Percentiles rank a stretch among this genome's conserved stretches.
Evolutionary conservation across 2,797 vertebrate species (phyloP).

Genomic region (Chelidonichthys spinosus): DNA sequence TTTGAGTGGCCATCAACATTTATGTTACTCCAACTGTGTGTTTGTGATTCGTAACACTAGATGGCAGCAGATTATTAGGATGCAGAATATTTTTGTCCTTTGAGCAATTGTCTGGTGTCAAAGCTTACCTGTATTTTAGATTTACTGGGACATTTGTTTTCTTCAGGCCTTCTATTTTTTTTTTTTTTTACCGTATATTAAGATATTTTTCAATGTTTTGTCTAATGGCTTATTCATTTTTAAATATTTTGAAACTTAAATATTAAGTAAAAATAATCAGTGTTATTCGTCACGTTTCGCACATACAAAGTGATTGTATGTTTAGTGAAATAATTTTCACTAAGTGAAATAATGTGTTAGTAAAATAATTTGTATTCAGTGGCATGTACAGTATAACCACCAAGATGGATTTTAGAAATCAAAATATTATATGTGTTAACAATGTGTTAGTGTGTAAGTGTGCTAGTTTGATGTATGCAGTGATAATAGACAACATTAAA

Average conservation of each 20-base stretch:
- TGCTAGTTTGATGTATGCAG: neutral
- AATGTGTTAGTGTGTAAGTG: too few species aligned
- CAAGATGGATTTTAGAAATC: neutral
- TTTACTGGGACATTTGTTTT: neutral
- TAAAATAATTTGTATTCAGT: neutral
- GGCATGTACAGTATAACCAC: neutral
- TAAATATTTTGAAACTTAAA: neutral
- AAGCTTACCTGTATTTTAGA: neutral
- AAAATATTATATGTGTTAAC: neutral
- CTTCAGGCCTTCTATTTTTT: neutral
- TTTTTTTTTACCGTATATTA: neutral
- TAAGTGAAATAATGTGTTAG: neutral
- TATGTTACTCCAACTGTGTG: neutral
- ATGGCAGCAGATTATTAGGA: constrained; percentile 53
- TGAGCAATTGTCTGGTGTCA: neutral
- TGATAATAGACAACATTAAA: neutral
- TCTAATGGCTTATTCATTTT: neutral
- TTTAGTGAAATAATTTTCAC: neutral
- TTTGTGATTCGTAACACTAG: constrained; percentile 58
- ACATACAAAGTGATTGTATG: too few species aligned
- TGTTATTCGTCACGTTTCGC: neutral
- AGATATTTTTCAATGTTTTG: neutral
- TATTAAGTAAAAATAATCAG: neutral
- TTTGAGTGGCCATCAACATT: neutral
- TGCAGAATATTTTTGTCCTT: neutral